Conservation (phyloP, 2,888 invertebrate genomes). For the Cryptus viduatorius region DNA sequence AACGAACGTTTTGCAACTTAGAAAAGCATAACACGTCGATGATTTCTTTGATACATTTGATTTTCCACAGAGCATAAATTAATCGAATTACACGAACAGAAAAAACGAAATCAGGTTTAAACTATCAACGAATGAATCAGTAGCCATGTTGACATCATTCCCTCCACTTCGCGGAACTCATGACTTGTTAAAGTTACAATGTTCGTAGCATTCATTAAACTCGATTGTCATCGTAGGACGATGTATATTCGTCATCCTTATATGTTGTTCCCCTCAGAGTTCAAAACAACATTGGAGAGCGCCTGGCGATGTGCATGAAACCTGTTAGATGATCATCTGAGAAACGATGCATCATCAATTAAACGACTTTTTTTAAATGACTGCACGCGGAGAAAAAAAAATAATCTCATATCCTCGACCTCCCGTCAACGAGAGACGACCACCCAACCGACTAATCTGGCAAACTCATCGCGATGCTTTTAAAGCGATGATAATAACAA, state of each 20-base stretch:
- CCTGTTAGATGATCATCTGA: neutral
- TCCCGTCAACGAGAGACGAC: conserved; percentile 2
- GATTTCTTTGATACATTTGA: too few relatives aligned
- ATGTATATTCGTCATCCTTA: neutral
- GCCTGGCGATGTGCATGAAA: neutral
- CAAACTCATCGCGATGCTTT: neutral
- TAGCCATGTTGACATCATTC: neutral
- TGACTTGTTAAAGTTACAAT: neutral
- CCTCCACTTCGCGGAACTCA: neutral
- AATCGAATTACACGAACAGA: too few relatives aligned
- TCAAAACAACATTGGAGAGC: neutral
- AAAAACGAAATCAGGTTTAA: neutral
- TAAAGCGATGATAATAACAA: neutral
- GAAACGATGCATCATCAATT: conserved; percentile 24
- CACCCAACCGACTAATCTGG: conserved; percentile 10
- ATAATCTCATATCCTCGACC: conserved; percentile 1
- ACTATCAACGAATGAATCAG: neutral
- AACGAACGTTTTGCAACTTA: too few relatives aligned
- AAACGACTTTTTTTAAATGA: neutral
- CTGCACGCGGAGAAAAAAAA: neutral
- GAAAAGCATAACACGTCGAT: too few relatives aligned
- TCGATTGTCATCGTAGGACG: conserved; percentile 10
- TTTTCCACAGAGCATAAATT: too few relatives aligned
- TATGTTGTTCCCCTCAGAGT: neutral
- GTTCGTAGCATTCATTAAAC: neutral